Base-by-base conservation (phyloP, 37 sponge, comb jelly and placozoan genomes). In the Beroe forskalii region DNA sequence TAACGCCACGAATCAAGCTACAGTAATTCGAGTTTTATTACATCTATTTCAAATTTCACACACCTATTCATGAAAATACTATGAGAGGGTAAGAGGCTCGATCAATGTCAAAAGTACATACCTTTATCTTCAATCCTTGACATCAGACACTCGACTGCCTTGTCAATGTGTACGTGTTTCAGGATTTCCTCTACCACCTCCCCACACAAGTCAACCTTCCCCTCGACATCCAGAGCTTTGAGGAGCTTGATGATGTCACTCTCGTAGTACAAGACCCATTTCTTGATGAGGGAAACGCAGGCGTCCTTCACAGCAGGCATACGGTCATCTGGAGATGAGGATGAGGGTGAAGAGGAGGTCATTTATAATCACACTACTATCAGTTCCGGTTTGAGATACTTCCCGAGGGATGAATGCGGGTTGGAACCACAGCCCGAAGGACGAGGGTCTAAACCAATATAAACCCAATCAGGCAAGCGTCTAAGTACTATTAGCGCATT, bases 171-270 rank as follows among this genome's bases (percentile, higher is more conserved):
- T 3, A 80, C 86, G 22, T 44, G 55, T 12, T 41, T 44, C 55
- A 80, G 55, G 4, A 80, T 80, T 48, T 80, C 86, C 14, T 35
- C 35, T 8, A 80, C 55, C 30, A 80, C 86, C 31, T 80, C 86
- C 44, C 86, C 86, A 43, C 86, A 80, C 25, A 80, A 30, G 35
- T 80, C 86, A 4, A 80, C 86, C 22, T 80, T 80, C 0, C 86
- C 86, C 55, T 80, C 86, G 0, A 80, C 86, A 43, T 80, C 86
- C 35, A 80, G 55, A 3, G 86, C 86, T 17, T 41, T 41, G 1
- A 80, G 55, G 30, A 80, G 44, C 55, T 44, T 80, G 55, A 80
- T 44, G 3, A 80, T 80, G 20, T 80, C 86, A 24, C 27, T 44
- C 38, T 80, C 35, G 86, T 80, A 80, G 55, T 80, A 80, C 17